Conservation (phyloP, 1,140 invertebrate species). For the Campoletis sonorensis region DNA sequence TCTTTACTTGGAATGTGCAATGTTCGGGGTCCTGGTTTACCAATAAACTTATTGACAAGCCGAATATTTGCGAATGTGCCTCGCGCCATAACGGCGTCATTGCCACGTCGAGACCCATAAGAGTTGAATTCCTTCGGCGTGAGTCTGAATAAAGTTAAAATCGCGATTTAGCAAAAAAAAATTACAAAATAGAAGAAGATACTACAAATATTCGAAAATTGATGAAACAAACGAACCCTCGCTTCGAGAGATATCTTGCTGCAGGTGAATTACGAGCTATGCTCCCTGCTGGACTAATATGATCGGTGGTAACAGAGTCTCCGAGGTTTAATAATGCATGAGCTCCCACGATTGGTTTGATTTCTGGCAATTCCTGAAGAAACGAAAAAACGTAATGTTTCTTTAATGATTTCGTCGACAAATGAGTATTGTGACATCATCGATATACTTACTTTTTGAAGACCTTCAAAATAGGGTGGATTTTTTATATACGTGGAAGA, state of each 20-base stretch:
- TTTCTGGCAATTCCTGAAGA: constrained; percentile 77
- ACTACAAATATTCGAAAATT: background rate
- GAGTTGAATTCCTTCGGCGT: constrained; percentile 98
- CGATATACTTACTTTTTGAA: constrained; percentile 80
- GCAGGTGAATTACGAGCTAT: constrained; percentile 97
- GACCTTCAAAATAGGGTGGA: constrained; percentile 96
- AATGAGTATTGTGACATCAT: background rate
- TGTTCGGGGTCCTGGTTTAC: constrained; percentile 91
- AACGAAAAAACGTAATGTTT: constrained; percentile 24
- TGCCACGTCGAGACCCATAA: constrained; percentile 96
- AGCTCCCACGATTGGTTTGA: constrained; percentile 81
- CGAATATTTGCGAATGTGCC: constrained; percentile 99
- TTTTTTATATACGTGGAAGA: constrained; percentile 97
- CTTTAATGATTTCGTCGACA: background rate
- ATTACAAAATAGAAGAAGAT: constrained; percentile 11
- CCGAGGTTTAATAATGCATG: constrained; percentile 91
- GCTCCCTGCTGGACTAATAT: constrained; percentile 98
- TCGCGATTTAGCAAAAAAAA: constrained; percentile 9
- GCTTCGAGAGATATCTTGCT: constrained; percentile 88
- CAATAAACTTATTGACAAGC: constrained; percentile 94
- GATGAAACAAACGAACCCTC: constrained; percentile 79
- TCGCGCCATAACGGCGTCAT: constrained; percentile 97
- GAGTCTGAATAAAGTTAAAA: constrained; percentile 77
- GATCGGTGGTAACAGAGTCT: constrained; percentile 98
- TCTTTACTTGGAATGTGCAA: constrained; percentile 92